Evolutionary conservation across 1,140 invertebrate genomes (phyloP).

Genomic region (Sycophila sp.): DNA sequence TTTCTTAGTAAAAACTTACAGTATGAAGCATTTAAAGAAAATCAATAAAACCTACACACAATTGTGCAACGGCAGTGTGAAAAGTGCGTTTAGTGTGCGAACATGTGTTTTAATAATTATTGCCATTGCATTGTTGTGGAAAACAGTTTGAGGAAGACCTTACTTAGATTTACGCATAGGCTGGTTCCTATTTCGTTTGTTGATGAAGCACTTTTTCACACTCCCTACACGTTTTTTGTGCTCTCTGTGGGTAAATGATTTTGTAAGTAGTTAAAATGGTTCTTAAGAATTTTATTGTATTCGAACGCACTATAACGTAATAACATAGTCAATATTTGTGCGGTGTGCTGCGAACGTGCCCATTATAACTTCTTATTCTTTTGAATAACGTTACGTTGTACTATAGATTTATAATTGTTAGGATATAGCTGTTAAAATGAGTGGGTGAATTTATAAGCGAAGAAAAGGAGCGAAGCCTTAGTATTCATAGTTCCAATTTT

Average conservation of each 20-base stretch:
- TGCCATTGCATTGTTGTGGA: too few relatives aligned
- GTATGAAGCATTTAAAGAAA: not conserved
- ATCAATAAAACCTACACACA: not conserved
- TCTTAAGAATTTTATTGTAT: constrained; percentile 13
- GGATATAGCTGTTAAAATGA: not conserved
- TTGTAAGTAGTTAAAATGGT: constrained; percentile 4
- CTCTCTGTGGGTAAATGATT: not conserved
- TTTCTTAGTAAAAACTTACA: too few relatives aligned
- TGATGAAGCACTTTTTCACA: constrained; percentile 21
- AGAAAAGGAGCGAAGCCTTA: not conserved
- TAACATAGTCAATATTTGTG: constrained; percentile 19
- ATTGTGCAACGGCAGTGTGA: too few relatives aligned
- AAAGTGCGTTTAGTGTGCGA: not conserved
- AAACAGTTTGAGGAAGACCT: constrained; percentile 45
- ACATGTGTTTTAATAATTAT: not conserved
- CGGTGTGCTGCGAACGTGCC: not conserved
- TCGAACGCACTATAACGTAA: constrained; percentile 9
- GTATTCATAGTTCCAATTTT: constrained; percentile 19
- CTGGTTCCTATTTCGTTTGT: constrained; percentile 53
- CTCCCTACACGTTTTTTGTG: not conserved
- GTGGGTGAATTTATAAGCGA: constrained; percentile 2
- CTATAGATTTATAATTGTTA: constrained; percentile 11
- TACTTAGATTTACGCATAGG: constrained; percentile 52
- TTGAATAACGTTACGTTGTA: constrained; percentile 22
- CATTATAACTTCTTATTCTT: constrained; percentile 9